phyloP scores from a whole-genome alignment of 2,888 invertebrate genomes.

The Crematogaster levior region DNA sequence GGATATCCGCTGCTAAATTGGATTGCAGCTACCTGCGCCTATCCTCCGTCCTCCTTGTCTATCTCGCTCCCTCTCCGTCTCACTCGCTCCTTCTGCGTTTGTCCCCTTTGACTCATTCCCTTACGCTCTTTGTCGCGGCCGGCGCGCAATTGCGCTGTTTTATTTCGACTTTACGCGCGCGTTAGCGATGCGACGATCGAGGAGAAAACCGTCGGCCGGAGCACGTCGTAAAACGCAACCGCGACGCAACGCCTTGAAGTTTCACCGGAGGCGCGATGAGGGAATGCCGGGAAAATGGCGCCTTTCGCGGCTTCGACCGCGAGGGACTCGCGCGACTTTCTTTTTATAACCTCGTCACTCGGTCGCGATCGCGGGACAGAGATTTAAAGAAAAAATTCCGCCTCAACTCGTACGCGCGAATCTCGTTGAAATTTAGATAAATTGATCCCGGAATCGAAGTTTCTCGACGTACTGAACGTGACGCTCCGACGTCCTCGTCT shows the following conservation, averaged over 20 bases:
- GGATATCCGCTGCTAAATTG: conserved; percentile 85
- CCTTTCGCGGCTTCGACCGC: background rate
- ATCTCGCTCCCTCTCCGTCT: background rate
- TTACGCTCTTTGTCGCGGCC: conserved; percentile 34
- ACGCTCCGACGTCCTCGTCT: background rate
- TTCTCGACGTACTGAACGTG: background rate
- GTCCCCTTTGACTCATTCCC: conserved; percentile 49
- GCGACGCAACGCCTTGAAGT: conserved; percentile 29
- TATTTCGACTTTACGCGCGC: conserved; percentile 35
- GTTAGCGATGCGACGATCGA: conserved; percentile 44
- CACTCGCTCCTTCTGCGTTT: conserved; percentile 10
- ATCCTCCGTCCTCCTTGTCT: conserved; percentile 30
- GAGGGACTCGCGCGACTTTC: background rate
- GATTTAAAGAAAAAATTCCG: background rate
- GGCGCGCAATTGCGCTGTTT: conserved; percentile 40
- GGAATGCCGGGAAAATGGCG: conserved; percentile 35
- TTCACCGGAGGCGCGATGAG: conserved; percentile 31
- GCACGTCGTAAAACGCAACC: conserved; percentile 44
- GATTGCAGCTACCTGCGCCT: conserved; percentile 80
- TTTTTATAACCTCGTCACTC: background rate
- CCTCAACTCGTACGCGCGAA: background rate
- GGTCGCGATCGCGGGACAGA: background rate
- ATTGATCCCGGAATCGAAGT: background rate
- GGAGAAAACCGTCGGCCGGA: conserved; percentile 46
- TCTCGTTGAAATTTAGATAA: background rate